Evolutionary conservation across 2,888 invertebrate species (phyloP).

Genomic region (Xanthia togata): DNA sequence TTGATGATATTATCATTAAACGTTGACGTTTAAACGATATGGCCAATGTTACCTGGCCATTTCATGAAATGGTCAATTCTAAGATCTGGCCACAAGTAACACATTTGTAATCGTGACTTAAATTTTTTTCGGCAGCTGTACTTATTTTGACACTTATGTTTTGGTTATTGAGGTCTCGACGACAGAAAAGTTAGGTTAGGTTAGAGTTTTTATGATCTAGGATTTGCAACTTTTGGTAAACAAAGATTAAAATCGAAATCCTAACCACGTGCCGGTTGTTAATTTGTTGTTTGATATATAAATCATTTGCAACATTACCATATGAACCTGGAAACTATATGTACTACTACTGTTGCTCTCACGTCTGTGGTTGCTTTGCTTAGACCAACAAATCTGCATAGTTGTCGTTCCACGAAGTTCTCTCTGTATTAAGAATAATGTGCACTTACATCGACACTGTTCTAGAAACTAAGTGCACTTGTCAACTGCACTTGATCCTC

Average conservation of each 20-base stretch:
- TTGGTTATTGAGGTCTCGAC: background rate
- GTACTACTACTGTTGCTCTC: background rate
- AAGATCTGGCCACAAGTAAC: too few relatives aligned
- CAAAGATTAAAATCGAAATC: background rate
- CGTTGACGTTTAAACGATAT: too few relatives aligned
- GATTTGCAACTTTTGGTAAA: background rate
- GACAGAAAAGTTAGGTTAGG: background rate
- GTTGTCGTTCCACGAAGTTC: background rate
- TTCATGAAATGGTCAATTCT: too few relatives aligned
- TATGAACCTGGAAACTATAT: background rate
- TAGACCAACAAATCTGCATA: constrained; percentile 22
- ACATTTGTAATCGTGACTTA: background rate
- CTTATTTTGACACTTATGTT: background rate
- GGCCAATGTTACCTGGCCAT: too few relatives aligned
- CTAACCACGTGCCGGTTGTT: background rate
- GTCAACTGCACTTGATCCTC: constrained; percentile 5
- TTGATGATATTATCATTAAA: too few relatives aligned
- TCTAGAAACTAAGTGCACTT: constrained; percentile 7
- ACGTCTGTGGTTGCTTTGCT: background rate
- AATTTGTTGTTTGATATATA: background rate
- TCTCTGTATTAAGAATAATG: constrained; percentile 14
- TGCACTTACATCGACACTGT: constrained; percentile 17
- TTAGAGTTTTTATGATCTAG: background rate
- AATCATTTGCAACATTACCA: background rate
- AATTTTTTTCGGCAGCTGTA: background rate